Percentiles rank a stretch among this genome's conserved stretches.
Conservation (phyloP, 2,113 vertebrate genomes). For the Tachycineta bicolor region DNA sequence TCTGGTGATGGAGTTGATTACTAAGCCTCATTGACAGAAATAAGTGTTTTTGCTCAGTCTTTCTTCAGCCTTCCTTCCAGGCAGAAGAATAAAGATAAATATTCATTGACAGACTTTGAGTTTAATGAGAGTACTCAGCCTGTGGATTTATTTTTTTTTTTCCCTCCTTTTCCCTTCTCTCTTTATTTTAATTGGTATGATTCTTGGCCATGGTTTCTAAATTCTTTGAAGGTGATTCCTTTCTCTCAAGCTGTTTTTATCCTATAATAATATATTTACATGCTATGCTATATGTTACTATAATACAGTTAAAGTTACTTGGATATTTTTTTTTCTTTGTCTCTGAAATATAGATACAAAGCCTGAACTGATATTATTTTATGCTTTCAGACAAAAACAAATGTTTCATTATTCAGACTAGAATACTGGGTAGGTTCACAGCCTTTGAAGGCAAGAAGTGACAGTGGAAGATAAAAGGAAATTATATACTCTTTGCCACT, state of each 20-base stretch:
- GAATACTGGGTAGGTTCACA: not conserved
- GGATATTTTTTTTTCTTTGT: not conserved
- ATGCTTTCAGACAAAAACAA: not conserved
- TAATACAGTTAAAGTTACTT: not conserved
- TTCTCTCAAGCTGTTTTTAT: not conserved
- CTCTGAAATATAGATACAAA: not conserved
- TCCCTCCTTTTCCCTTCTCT: not conserved
- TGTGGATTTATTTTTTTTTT: not conserved
- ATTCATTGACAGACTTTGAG: not conserved
- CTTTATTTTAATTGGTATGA: not conserved
- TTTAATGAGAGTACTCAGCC: conserved; percentile 21
- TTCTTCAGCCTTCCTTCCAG: not conserved
- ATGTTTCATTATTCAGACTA: not conserved
- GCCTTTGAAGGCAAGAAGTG: not conserved
- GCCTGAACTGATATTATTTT: not conserved
- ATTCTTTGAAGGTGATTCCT: not conserved
- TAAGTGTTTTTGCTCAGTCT: not conserved
- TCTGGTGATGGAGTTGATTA: conserved; percentile 46
- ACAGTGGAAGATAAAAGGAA: not conserved
- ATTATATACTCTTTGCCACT: not conserved
- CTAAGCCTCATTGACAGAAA: conserved; percentile 46
- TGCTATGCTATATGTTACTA: not conserved
- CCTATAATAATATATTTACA: not conserved
- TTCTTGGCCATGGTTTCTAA: not conserved
- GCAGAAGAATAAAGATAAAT: conserved; percentile 36